These are phyloP conservation scores for Dexiosoma caninum DNA, from an alignment of 2,888 invertebrate species.

Conservation along the genomic window DNA sequence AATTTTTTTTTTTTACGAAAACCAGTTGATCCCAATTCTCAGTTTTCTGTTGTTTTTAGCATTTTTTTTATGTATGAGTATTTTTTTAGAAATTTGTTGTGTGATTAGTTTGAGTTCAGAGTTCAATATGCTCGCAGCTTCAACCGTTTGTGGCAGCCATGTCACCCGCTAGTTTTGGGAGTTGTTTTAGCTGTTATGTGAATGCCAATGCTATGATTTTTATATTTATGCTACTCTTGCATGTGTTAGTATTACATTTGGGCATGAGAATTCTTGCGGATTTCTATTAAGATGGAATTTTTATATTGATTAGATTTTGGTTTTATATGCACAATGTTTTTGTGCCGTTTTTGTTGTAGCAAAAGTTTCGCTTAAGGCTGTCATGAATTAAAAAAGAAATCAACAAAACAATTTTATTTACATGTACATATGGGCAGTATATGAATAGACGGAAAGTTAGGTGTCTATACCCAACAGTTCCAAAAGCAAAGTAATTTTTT, in stretches of 20 bases:
- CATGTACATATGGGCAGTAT: constrained; percentile 33
- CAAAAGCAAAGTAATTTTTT: neutral
- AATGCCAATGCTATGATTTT: neutral
- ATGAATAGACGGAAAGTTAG: neutral
- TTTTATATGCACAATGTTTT: neutral
- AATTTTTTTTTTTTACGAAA: neutral
- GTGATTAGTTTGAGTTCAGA: constrained; percentile 58
- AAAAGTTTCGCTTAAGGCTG: constrained; percentile 56
- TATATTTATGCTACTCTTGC: neutral
- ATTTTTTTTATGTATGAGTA: neutral
- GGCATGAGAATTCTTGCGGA: constrained; percentile 8
- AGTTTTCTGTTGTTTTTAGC: constrained; percentile 6
- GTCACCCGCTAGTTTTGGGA: constrained; percentile 42
- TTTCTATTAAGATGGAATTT: constrained; percentile 39
- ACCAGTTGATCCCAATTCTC: constrained; percentile 33
- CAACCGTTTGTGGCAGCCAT: constrained; percentile 35
- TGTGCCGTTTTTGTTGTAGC: constrained; percentile 5
- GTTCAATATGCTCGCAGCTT: constrained; percentile 34
- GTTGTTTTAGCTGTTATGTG: neutral
- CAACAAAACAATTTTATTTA: constrained; percentile 40
- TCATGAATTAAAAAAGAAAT: constrained; percentile 50
- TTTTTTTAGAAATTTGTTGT: constrained; percentile 35
- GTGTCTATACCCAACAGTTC: neutral
- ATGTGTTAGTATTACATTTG: neutral
- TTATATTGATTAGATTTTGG: constrained; percentile 47